Evolutionary conservation across 2,797 vertebrate genomes (phyloP), one percentile per base, ranked within the genome.

Genomic region (Cephalopachus bancanus): DNA sequence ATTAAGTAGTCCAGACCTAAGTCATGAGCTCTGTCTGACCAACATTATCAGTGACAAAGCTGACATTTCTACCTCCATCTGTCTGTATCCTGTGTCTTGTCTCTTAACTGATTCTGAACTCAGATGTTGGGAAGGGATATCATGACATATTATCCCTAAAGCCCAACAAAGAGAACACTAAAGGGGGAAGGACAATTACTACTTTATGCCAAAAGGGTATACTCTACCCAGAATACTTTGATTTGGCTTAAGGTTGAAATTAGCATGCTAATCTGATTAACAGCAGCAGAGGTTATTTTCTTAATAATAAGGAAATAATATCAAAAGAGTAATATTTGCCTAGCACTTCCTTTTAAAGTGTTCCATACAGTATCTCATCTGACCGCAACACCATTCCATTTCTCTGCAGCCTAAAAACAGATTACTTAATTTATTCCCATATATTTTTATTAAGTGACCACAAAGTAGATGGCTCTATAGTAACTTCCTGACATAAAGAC

Each of bases 231-330:
- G 53, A 59, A 96, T 91, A 33, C 69, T 74, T 60, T 83, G 59
- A 79, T 83, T 92, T 86, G 67, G 49, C 75, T 91, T 83, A 94
- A 55, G 53, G n/a, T 83, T 94, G 74, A 93, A 92, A 95, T 88
- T 83, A 94, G 86, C n/a, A 93, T 30, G 92, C 19, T 59, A 89
- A 93, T 55, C 59, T 78, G 71, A 33, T 92, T 30, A 97, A n/a
- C 4, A 93, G 7, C 4, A 93, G 7, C 30, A 93, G 37, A 94
- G 86, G 16, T 71, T 84, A 78, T 74, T 33, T 86, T 79, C 65
- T 90, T 53, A 89, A 89, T 14, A 95, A 71, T 20, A 90, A 92
- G 67, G 62, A 93, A 96, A 93, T 65, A 92, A 93, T 92, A 87
- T n/a, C 78, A 65, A 87, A 94, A 96, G 19, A 87, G 53, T 80